Evolutionary conservation across 2,113 vertebrate genomes (phyloP), one percentile per base, ranked within the genome.

Genomic region (Calypte anna): DNA sequence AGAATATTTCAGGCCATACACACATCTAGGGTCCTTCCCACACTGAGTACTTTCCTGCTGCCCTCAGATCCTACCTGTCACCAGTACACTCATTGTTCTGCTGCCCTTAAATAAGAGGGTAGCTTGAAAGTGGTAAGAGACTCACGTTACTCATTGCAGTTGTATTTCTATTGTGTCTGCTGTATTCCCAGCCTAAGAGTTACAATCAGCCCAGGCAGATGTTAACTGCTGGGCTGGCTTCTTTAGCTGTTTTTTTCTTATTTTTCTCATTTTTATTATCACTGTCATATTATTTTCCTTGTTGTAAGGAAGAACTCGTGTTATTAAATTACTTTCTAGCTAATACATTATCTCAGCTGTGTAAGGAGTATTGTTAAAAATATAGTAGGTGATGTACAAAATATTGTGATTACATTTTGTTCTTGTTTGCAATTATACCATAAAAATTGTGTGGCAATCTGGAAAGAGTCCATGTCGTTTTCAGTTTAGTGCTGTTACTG

Each of bases 31-130:
- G 9, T 66, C 22, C 28, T 27, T 86, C 31, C 55, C 24, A 24
- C 12, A 10, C n/a, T 54, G 10, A 0, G 0, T 24, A 6, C 25
- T 10, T 10, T 64, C 31, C 64, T 1, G 3, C 33, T 55, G 40
- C 14, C 46, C 14, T 46, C 40, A 25, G 24, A 48, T 21, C 12
- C 38, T 54, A 4, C 14, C 44, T 64, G 28, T 18, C 7, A 6
- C 21, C 14, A 14, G 8, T 14, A 16, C 11, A 27, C 28, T 12
- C 5, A 5, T 7, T 66, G 23, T 59, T 72, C 44, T 36, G n/a
- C 6, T 10, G 10, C 25, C 24, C 53, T 66, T 53, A 58, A 53
- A 10, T 54, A 59, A 64, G 5, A 12, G 15, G 7, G 15, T 33
- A 54, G 19, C 24, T 82, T 4, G 36, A 19, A 43, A 0, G 1